Percentiles rank a stretch among this genome's conserved stretches.
Conservation (phyloP, 2,888 invertebrate genomes). For the Candidula unifasciata region DNA sequence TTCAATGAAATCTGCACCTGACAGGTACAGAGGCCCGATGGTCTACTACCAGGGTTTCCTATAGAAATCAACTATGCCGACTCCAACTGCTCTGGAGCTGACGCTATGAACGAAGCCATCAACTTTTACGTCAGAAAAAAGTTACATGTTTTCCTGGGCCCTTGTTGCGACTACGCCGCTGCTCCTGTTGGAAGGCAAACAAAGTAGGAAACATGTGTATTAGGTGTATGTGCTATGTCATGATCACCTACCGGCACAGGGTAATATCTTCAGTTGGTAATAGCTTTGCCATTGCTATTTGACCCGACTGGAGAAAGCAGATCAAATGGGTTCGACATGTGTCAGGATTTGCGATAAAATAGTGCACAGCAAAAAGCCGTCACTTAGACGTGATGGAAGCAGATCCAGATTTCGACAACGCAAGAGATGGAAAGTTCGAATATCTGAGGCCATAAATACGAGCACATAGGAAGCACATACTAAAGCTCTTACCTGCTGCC, state of each 20-base stretch:
- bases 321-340: background rate
- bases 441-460: too few relatives aligned
- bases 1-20: background rate
- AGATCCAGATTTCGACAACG: too few relatives aligned
- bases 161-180: conserved; percentile 82
- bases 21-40: background rate
- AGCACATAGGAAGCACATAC: too few relatives aligned
- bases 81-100: conserved; percentile 46
- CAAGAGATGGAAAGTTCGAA: too few relatives aligned
- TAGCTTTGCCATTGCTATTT: background rate
- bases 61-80: conserved; percentile 46
- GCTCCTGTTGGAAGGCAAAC: conserved; percentile 90
- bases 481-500: too few relatives aligned
- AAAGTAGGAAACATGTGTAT: conserved; percentile 14
- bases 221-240: too few relatives aligned
- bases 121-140: conserved; percentile 49
- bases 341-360: too few relatives aligned
- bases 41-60: background rate
- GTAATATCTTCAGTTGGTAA: background rate
- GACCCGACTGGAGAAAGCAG: background rate
- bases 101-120: conserved; percentile 53
- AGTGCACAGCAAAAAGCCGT: too few relatives aligned
- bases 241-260: too few relatives aligned
- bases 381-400: too few relatives aligned
- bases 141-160: conserved; percentile 73